Evolutionary conservation across 2,113 vertebrate species (phyloP).

Genomic region (Gallinago media): DNA sequence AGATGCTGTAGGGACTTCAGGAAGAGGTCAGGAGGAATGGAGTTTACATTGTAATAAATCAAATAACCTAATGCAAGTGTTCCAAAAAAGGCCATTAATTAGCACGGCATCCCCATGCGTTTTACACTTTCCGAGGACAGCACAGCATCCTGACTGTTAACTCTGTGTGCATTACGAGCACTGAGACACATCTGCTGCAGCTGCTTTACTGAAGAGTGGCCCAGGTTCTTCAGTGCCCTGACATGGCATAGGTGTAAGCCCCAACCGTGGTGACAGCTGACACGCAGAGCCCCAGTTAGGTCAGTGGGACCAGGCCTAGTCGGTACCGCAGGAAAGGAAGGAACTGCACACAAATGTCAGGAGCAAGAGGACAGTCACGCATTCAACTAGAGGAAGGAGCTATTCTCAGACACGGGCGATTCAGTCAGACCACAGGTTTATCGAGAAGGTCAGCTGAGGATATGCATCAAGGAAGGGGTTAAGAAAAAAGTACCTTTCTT

Average conservation of each 20-base stretch:
- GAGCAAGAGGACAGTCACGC: background rate
- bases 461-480: background rate
- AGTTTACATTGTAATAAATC: background rate
- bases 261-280: rapidly evolving
- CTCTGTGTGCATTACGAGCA: background rate
- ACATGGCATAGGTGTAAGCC: rapidly evolving
- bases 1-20: background rate
- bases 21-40: background rate
- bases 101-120: background rate
- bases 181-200: background rate
- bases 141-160: background rate
- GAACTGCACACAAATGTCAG: rapidly evolving
- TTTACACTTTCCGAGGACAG: background rate
- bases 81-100: background rate
- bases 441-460: background rate
- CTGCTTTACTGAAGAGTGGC: background rate
- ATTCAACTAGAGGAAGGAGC: background rate
- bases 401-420: background rate
- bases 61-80: background rate
- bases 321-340: background rate
- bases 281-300: background rate
- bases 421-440: background rate
- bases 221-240: background rate
- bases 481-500: background rate
- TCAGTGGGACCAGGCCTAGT: too few relatives aligned